These are phyloP conservation scores for Malaclemys terrapin DNA, from an alignment of 2,113 vertebrate species.

Conservation along the genomic window DNA sequence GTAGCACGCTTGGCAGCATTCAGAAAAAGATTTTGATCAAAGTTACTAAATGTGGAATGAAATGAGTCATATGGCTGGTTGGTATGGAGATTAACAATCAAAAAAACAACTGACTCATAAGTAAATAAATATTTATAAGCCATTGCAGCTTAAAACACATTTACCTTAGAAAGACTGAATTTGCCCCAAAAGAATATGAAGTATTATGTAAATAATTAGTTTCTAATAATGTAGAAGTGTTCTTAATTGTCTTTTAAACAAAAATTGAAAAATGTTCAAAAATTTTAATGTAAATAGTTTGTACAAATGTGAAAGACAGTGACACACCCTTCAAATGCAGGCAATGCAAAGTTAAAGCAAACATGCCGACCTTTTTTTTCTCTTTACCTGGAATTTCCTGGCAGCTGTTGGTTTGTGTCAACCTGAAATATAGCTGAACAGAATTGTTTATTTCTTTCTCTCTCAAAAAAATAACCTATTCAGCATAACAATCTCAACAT, in stretches of 20 bases:
- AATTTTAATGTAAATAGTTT: not conserved
- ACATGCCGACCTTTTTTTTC: not conserved
- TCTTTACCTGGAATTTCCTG: conserved; percentile 49
- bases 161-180: not conserved
- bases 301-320: not conserved
- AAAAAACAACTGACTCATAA: not conserved
- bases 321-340: not conserved
- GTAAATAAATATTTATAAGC: not conserved
- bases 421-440: conserved; percentile 30
- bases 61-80: not conserved
- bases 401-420: not conserved
- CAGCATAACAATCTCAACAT: not conserved
- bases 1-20: not conserved
- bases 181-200: not conserved
- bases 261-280: not conserved
- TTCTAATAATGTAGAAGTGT: not conserved
- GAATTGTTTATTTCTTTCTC: conserved; percentile 3
- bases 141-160: not conserved
- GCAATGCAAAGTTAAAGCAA: not conserved
- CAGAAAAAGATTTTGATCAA: not conserved
- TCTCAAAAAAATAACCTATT: not conserved
- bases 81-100: not conserved
- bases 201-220: not conserved
- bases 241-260: not conserved
- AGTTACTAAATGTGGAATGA: not conserved